Evolutionary conservation across 2,797 vertebrate species (phyloP).

Genomic region (Oceanodroma leucorhoa): DNA sequence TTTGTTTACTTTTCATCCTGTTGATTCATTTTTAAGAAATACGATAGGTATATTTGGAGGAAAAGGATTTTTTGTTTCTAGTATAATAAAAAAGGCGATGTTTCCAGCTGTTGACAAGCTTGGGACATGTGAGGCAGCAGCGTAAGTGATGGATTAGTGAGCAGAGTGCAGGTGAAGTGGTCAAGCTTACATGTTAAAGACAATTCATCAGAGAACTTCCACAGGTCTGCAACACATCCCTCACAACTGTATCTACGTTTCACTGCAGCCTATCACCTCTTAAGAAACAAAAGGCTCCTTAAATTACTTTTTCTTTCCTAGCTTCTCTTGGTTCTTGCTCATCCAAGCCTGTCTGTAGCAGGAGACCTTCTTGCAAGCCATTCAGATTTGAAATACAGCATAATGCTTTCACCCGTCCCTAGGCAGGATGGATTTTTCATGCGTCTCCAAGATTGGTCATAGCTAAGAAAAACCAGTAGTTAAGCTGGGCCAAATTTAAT

Average conservation of each 20-base stretch:
- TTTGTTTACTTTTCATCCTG: neutral
- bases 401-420: neutral
- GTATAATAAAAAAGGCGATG: neutral
- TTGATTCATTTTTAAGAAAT: neutral
- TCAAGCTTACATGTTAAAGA: neutral
- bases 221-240: neutral
- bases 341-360: neutral
- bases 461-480: neutral
- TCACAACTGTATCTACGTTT: neutral
- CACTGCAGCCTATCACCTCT: neutral
- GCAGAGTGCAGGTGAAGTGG: neutral
- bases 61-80: neutral
- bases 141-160: neutral
- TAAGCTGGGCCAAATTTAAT: neutral
- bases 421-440: neutral
- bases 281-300: neutral
- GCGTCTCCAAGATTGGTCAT: neutral
- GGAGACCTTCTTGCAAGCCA: neutral
- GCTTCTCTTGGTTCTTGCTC: neutral
- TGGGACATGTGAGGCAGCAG: neutral
- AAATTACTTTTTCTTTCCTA: neutral
- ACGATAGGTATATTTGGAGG: neutral
- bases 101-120: neutral
- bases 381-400: neutral
- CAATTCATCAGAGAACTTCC: neutral